A percentile compares a stretch with the other conserved stretches of the same genome.
These are phyloP conservation scores for Actinopyga echinites DNA, from an alignment of 53 echinoderm and acorn worm genomes.

Conservation along the genomic window DNA sequence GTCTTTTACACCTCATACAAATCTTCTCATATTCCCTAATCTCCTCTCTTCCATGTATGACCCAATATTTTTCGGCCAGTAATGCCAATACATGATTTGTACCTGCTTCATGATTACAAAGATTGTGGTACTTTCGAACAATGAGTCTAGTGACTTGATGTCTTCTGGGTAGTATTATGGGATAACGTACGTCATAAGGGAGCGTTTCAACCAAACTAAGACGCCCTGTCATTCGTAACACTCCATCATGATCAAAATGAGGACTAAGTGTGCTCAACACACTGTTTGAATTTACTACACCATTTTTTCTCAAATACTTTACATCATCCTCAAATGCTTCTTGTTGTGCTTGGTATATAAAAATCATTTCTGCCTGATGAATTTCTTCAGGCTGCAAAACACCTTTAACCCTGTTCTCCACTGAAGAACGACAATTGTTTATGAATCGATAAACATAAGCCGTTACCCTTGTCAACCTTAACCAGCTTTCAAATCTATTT, in stretches of 20 bases:
- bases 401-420: too few species aligned
- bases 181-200: background rate
- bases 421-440: background rate
- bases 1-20: background rate
- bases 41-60: slow-evolving; percentile 17
- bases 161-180: background rate
- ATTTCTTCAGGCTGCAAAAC: background rate
- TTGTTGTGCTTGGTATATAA: background rate
- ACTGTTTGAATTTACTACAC: background rate
- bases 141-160: background rate
- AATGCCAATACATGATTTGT: slow-evolving; percentile 5
- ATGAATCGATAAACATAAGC: slow-evolving; percentile 12
- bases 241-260: background rate
- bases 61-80: slow-evolving; percentile 36
- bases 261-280: background rate
- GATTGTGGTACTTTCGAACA: background rate
- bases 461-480: background rate
- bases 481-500: slow-evolving; percentile 6
- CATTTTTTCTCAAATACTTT: background rate
- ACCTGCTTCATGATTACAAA: slow-evolving; percentile 4
- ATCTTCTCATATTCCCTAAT: slow-evolving; percentile 25
- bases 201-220: background rate
- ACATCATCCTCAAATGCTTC: background rate
- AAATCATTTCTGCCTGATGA: background rate
- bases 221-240: background rate